Evolutionary conservation across 1,140 invertebrate genomes (phyloP).

Genomic region (Drosophila pandora): DNA sequence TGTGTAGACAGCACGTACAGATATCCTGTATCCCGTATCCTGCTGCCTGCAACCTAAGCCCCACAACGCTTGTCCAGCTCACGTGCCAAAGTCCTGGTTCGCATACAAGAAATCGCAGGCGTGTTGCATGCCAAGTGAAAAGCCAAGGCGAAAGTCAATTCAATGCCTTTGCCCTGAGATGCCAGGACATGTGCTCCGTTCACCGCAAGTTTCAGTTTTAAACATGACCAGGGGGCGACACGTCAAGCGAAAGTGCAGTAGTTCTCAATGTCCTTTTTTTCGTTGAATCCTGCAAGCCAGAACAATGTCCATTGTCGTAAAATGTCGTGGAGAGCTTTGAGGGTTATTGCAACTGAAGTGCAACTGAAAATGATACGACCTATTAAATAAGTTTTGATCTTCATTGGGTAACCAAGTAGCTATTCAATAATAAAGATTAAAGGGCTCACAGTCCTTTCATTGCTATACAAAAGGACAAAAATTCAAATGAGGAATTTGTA

Average conservation of each 20-base stretch:
- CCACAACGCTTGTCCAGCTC: conserved; percentile 33
- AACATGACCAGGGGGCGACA: conserved; percentile 13
- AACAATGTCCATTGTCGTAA: conserved; percentile 40
- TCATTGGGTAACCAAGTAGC: conserved; percentile 22
- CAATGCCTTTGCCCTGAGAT: conserved; percentile 50
- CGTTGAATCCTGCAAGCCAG: conserved; percentile 3
- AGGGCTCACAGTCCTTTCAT: neutral
- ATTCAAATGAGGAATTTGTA: neutral
- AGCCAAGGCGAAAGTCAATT: conserved; percentile 48
- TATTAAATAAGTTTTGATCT: conserved; percentile 27
- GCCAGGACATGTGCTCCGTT: conserved; percentile 33
- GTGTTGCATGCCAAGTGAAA: conserved; percentile 34
- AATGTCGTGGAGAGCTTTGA: conserved; percentile 34
- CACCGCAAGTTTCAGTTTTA: conserved; percentile 36
- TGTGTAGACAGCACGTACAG: conserved; percentile 22
- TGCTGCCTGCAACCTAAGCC: conserved; percentile 2
- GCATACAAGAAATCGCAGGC: conserved; percentile 26
- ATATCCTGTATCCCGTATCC: conserved; percentile 12
- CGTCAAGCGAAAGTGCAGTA: conserved; percentile 26
- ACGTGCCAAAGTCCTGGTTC: conserved; percentile 45
- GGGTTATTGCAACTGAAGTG: conserved; percentile 41
- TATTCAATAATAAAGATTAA: conserved; percentile 1
- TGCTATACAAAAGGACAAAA: neutral
- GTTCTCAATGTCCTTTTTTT: conserved; percentile 2
- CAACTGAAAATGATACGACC: conserved; percentile 34